Evolutionary conservation across 2,888 invertebrate species (phyloP).

Genomic region (Spisula subtruncata): DNA sequence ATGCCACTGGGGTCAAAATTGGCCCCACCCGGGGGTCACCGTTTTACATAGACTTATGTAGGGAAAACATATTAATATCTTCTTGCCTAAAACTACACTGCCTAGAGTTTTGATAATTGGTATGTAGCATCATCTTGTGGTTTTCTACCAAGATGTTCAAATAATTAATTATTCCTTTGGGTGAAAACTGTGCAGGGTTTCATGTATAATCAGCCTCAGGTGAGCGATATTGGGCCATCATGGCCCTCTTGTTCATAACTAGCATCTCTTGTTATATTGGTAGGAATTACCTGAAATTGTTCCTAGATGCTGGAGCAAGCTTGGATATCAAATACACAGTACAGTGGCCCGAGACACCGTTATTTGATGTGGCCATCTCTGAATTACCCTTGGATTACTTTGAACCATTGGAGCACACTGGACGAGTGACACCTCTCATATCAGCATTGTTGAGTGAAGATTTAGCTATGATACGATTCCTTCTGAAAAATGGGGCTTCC

Average conservation of each 20-base stretch:
- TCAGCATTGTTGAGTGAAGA: conserved; percentile 86
- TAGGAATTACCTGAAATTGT: conserved; percentile 80
- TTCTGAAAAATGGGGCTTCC: conserved; percentile 86
- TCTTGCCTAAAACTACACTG: too few relatives aligned
- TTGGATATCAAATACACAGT: conserved; percentile 84
- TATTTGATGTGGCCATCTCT: conserved; percentile 77
- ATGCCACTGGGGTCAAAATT: too few relatives aligned
- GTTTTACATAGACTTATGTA: too few relatives aligned
- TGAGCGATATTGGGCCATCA: too few relatives aligned
- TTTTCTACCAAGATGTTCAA: too few relatives aligned
- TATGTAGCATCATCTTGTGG: too few relatives aligned
- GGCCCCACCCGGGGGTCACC: too few relatives aligned
- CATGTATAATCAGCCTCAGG: too few relatives aligned
- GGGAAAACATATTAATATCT: too few relatives aligned
- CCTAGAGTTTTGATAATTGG: too few relatives aligned
- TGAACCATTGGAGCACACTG: conserved; percentile 65
- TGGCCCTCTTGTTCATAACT: neutral
- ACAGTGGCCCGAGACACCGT: conserved; percentile 81
- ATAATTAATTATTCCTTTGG: too few relatives aligned
- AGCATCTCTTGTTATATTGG: conserved; percentile 9
- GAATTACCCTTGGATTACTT: conserved; percentile 76
- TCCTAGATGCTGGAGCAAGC: conserved; percentile 81
- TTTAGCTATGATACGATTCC: conserved; percentile 84
- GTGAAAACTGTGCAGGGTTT: too few relatives aligned
- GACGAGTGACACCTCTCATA: conserved; percentile 86